Conservation (phyloP, 2,797 vertebrate genomes). For the Lepilemur septentrionalis region DNA sequence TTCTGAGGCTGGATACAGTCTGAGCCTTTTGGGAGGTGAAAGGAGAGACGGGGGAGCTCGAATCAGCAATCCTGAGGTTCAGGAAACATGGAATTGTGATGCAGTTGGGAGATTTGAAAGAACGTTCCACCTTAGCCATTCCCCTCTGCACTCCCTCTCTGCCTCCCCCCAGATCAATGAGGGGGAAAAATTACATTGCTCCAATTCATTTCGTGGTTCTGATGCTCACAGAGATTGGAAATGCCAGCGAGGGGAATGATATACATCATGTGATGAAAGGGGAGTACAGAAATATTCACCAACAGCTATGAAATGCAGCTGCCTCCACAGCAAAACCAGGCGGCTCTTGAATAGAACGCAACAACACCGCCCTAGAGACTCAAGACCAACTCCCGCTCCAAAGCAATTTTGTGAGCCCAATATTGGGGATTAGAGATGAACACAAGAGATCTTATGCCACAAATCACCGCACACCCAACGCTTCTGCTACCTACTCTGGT, state of each 20-base stretch:
- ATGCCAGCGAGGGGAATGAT: conserved; percentile 49
- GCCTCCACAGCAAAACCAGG: conserved; percentile 2
- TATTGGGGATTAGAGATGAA: conserved; percentile 71
- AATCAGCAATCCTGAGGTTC: not conserved
- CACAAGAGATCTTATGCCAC: conserved; percentile 60
- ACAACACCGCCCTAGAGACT: conserved; percentile 65
- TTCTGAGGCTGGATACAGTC: not conserved
- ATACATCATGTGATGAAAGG: conserved; percentile 61
- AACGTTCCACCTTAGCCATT: not conserved
- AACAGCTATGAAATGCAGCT: conserved; percentile 51
- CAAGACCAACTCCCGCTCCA: conserved; percentile 22
- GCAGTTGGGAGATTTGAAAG: conserved; percentile 12
- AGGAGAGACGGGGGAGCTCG: not conserved
- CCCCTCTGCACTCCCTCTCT: not conserved
- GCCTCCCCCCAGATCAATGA: conserved; percentile 32
- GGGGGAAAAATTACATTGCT: conserved; percentile 47
- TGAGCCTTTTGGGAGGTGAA: not conserved
- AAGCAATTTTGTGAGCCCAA: conserved; percentile 75
- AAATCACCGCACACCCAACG: conserved; percentile 62
- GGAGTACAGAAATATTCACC: conserved; percentile 45
- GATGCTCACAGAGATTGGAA: conserved; percentile 66
- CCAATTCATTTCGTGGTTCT: conserved; percentile 34
- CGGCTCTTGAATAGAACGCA: conserved; percentile 27
- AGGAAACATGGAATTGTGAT: not conserved
- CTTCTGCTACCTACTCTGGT: conserved; percentile 53